Base-by-base conservation (phyloP, 1,140 invertebrate species). In the Arion vulgaris region DNA sequence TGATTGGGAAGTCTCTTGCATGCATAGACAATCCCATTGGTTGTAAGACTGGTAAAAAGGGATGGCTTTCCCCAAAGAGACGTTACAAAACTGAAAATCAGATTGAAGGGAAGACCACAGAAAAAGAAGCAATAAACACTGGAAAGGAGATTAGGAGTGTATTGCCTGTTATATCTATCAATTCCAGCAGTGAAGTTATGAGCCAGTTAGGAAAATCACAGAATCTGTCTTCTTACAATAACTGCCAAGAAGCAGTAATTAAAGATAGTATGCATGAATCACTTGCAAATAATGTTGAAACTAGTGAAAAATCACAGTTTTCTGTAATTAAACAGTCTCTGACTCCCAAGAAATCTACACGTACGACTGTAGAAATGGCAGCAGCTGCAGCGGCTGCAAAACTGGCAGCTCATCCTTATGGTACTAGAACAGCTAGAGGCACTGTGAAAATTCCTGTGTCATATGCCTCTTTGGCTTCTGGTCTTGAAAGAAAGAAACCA, bases 351-450 rank as follows among this genome's bases (percentile, higher is more conserved):
- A 79, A 79, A 53, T 34, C 13, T 5, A 51, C 49, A 41, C 78
- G 78, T 15, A 81, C 80, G n/a, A 81, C 80, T 17, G 80, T 81
- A 19, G 80, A 81, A 74, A 81, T 81, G 4, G 80, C 80, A 38
- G 80, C n/a, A 36, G 80, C 41, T 23, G 80, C 80, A 41, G 80
- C 80, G 13, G 80, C 80, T 11, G 80, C 80, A 53, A 81, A 81
- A 74, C n/a, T 81, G 36, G 45, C 45, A 7, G 80, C 71, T 41
- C 78, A 80, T 28, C 49, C 62, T 4, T 71, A 80, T 26, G 39
- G 78, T n/a, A 80, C 78, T 7, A 69, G 78, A 23, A 23, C 34
- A 38, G 78, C 78, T 13, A 57, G 78, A 71, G 78, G 78, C n/a
- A 66, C 11, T 34, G 32, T n/a, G 0, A 80, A 51, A 71, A 28